A percentile compares a stretch with the other conserved stretches of the same genome.
phyloP scores from a whole-genome alignment of 2,888 invertebrate species.

The Kryphioiulus occultus region DNA sequence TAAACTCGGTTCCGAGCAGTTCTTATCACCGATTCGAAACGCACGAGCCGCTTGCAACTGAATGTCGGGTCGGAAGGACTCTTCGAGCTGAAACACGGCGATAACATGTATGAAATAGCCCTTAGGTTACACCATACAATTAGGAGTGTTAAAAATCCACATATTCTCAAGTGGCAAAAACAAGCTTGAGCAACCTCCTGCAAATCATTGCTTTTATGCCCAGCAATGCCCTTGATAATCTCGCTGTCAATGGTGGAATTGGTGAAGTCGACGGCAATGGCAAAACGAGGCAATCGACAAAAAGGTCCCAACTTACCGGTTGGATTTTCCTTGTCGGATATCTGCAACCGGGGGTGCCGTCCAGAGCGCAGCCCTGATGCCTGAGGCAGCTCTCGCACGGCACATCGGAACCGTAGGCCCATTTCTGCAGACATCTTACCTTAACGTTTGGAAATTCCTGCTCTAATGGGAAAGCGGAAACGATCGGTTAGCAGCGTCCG shows the following conservation, averaged over 20 bases:
- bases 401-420: constrained; percentile 47
- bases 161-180: no score
- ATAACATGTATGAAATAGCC: not conserved
- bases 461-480: constrained; percentile 42
- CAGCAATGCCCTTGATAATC: no score
- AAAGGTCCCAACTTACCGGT: constrained; percentile 45
- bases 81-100: constrained; percentile 21
- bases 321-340: constrained; percentile 49
- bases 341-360: constrained; percentile 35
- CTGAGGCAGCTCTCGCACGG: constrained; percentile 49
- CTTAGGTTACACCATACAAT: not conserved
- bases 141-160: no score
- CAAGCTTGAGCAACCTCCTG: no score
- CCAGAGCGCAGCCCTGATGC: constrained; percentile 43
- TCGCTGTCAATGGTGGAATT: no score
- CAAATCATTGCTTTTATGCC: not conserved
- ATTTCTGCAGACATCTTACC: constrained; percentile 52
- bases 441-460: constrained; percentile 52
- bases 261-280: no score
- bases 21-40: constrained; percentile 45
- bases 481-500: not conserved
- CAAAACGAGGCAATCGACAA: not conserved
- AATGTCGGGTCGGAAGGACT: constrained; percentile 45
- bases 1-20: not conserved
- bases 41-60: constrained; percentile 37